Evolutionary conservation across 2,888 invertebrate species (phyloP).

Genomic region (Fragum whitleyi): DNA sequence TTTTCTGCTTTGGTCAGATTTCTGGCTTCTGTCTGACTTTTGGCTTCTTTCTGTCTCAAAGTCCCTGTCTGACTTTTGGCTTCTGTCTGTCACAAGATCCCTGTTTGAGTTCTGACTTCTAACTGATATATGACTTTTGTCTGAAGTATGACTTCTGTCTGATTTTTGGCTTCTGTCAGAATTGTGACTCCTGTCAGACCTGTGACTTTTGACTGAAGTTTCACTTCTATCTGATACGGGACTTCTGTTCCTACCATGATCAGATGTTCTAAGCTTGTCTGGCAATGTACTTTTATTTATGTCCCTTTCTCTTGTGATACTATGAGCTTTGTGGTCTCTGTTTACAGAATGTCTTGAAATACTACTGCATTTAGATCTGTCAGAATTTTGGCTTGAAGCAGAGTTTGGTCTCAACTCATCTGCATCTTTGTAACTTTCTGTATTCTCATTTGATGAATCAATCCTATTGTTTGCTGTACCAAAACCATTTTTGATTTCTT

Average conservation of each 20-base stretch:
- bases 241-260: neutral
- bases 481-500: neutral
- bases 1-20: neutral
- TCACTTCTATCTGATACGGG: slow-evolving; percentile 33
- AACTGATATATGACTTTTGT: neutral
- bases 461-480: neutral
- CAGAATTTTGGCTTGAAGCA: neutral
- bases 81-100: slow-evolving; percentile 15
- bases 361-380: neutral
- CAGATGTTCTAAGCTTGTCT: neutral
- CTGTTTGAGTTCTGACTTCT: slow-evolving; percentile 7
- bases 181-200: slow-evolving; percentile 34
- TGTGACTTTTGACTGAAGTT: slow-evolving; percentile 29
- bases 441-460: neutral
- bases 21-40: slow-evolving; percentile 12
- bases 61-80: slow-evolving; percentile 22
- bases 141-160: slow-evolving; percentile 7
- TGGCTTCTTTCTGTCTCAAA: neutral
- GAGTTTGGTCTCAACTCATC: slow-evolving; percentile 9
- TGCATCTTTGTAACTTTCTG: neutral
- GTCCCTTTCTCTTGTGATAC: neutral
- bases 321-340: neutral
- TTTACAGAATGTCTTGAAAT: neutral
- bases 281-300: neutral
- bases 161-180: neutral